A percentile compares a stretch with the other conserved stretches of the same genome.
These are phyloP conservation scores for Polymixis lichenea DNA, from an alignment of 2,888 invertebrate genomes.

Conservation along the genomic window DNA sequence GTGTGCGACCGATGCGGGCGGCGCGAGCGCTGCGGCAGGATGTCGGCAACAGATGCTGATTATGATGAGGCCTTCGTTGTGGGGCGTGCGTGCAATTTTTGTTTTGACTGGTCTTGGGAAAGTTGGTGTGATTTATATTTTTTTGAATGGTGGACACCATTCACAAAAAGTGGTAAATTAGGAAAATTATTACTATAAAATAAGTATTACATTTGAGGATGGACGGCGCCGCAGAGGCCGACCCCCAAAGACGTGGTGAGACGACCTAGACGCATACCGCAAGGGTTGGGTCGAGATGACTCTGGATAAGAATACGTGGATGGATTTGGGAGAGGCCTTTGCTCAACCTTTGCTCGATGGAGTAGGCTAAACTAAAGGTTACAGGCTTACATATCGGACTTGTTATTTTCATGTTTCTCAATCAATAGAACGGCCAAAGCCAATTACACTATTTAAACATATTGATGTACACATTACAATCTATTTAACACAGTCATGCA, in stretches of 20 bases:
- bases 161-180: neutral
- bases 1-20: slow-evolving; percentile 57
- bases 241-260: neutral
- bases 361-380: neutral
- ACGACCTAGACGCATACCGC: neutral
- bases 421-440: too few species aligned
- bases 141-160: neutral
- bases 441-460: too few species aligned
- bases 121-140: slow-evolving; percentile 18
- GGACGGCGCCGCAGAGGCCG: neutral
- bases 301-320: neutral
- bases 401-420: neutral
- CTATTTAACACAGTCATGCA: too few species aligned
- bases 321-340: neutral
- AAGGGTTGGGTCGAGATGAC: neutral
- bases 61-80: slow-evolving; percentile 51
- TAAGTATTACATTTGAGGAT: neutral
- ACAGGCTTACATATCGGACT: neutral
- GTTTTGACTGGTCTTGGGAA: slow-evolving; percentile 20
- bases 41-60: slow-evolving; percentile 66
- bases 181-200: neutral
- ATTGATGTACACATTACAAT: too few species aligned
- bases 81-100: slow-evolving; percentile 23
- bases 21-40: slow-evolving; percentile 46
- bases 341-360: neutral